Evolutionary conservation across 1,140 invertebrate species (phyloP), one percentile per base, ranked within the genome.

Genomic region (Musca vetustissima): DNA sequence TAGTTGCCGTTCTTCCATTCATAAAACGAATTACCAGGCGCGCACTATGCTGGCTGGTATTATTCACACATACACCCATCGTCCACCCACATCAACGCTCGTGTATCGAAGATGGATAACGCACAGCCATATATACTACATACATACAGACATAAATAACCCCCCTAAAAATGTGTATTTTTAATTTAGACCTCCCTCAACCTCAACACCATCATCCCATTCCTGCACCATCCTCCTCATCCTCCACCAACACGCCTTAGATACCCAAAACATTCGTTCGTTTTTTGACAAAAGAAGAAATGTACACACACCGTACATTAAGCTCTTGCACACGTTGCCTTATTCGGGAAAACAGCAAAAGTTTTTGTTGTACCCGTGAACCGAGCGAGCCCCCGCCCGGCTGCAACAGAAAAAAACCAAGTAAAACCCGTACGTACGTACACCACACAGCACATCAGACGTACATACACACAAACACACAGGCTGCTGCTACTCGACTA

Each of bases 261-360:
- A 28, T 28, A 55, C 21, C 53, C 14, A 57, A 22, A 25, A 57
- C 1, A 57, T 24, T 15, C 13, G 28, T 43, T 43, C 11, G n/a
- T 43, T 43, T 9, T 43, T 43, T 43, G 36, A 43, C 36, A 43
- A 43, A 43, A 43, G 36, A 43, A 43, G 36, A 43, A 43, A 43
- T 43, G 36, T 43, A 43, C 36, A 43, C 28, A 32, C 36, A 43
- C 36, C 36, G 36, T 11, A 28, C 22, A 28, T 28, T n/a, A 57
- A 57, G 53, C 53, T 57, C 53, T 57, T 25, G 25, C 53, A 57
- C 53, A 53, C 53, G 53, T 57, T 57, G 9, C 53, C 53, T 57
- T 57, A 22, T 57, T 57, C 53, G 53, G 53, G 24, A 57, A 57
- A 57, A 28, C 53, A 28, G 25, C 53, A 57, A 57, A 57, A 43